Percentiles rank a stretch among this genome's conserved stretches.
phyloP scores from a whole-genome alignment of 2,113 vertebrate genomes.

The Cheilinus undulatus region DNA sequence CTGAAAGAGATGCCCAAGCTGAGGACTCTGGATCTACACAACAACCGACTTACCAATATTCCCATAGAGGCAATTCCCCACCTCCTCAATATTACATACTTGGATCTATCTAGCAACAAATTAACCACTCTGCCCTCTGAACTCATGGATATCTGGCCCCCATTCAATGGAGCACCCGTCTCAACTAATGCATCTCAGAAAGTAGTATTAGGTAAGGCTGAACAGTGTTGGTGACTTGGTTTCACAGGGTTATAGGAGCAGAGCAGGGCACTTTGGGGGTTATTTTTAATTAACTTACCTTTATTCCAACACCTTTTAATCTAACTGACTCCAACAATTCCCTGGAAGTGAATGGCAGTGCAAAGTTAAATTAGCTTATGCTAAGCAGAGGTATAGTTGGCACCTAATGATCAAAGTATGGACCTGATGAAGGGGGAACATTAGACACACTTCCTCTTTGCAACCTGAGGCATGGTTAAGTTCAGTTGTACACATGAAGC shows the following conservation, averaged over 20 bases:
- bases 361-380: slow-evolving; percentile 47
- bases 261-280: slow-evolving; percentile 15
- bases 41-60: slow-evolving; percentile 89
- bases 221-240: slow-evolving; percentile 10
- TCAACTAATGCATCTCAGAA: slow-evolving; percentile 80
- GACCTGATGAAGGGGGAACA: slow-evolving; percentile 12
- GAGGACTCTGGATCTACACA: slow-evolving; percentile 92
- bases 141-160: slow-evolving; percentile 94
- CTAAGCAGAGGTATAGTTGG: slow-evolving; percentile 11
- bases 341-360: slow-evolving; percentile 4
- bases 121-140: slow-evolving; percentile 91
- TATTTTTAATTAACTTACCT: slow-evolving; percentile 26
- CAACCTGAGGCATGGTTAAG: not conserved
- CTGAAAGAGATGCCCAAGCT: slow-evolving; percentile 91
- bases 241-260: slow-evolving; percentile 22
- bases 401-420: not conserved
- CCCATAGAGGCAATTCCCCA: slow-evolving; percentile 84
- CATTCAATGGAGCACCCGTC: slow-evolving; percentile 79
- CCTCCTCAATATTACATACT: slow-evolving; percentile 90
- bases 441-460: slow-evolving; percentile 5
- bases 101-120: slow-evolving; percentile 97
- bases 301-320: slow-evolving; percentile 25
- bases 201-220: slow-evolving; percentile 88
- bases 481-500: not conserved
- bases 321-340: slow-evolving; percentile 25